Conservation (phyloP, 2,888 invertebrate genomes). For the Amiota mariae region DNA sequence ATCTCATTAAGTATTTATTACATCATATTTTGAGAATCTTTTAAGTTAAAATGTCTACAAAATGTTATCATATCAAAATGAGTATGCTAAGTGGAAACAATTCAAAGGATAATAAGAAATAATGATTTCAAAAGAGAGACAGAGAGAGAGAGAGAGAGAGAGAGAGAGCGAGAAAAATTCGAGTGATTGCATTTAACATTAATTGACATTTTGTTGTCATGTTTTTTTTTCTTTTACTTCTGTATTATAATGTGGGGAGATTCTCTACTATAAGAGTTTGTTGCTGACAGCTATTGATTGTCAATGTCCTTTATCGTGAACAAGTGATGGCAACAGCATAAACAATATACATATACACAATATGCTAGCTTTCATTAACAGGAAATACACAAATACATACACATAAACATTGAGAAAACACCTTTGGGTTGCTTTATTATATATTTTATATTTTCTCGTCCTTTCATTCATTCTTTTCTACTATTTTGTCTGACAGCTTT, state of each 20-base stretch:
- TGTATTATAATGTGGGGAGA: constrained; percentile 33
- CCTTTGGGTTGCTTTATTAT: constrained; percentile 3
- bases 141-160: background rate
- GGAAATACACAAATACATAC: background rate
- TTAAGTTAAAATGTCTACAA: background rate
- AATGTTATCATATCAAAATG: background rate
- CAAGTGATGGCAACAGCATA: constrained; percentile 19
- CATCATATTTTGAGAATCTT: too few relatives aligned
- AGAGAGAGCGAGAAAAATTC: background rate
- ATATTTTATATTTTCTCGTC: background rate
- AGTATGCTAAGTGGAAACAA: background rate
- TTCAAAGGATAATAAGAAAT: background rate
- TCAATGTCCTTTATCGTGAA: background rate
- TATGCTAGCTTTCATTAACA: constrained; percentile 5
- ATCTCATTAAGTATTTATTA: too few relatives aligned
- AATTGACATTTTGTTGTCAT: constrained; percentile 50
- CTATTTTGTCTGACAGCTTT: background rate
- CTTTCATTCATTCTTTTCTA: background rate
- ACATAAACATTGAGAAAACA: background rate
- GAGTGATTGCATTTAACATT: constrained; percentile 31
- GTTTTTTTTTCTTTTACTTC: too few relatives aligned
- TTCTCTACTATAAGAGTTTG: background rate
- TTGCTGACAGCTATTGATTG: constrained; percentile 27
- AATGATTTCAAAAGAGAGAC: constrained; percentile 5
- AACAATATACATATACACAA: background rate